Base-by-base conservation (phyloP, 2,888 invertebrate genomes). In the Cetonia aurata region DNA sequence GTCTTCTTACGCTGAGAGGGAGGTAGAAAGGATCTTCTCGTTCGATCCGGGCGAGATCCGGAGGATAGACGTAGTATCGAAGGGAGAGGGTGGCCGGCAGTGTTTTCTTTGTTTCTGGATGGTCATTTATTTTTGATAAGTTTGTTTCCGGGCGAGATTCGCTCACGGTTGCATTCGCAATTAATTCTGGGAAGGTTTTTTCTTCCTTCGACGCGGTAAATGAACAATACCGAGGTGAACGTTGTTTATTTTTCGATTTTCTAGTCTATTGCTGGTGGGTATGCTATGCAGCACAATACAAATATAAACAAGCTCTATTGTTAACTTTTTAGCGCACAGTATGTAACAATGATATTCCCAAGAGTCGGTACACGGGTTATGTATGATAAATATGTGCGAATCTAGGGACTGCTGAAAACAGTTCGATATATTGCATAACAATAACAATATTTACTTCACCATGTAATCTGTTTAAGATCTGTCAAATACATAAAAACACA, bases 51-150 rank as follows among this genome's bases (percentile, higher is more conserved):
- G 10, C 15, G 37, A 65, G 37, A 33, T 17, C 33, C 50, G 50
- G 50, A 50, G 62, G 37, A 15, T 50, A 10, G 8, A 17, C 3
- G 25, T 12, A n/a, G n/a, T n/a, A 19, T 52, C 17, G 50, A 50
- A 65, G 37, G 37, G 50, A 42, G 31, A 25, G 25, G 17, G 10
- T 12, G 17, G 52, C 1, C 10, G 37, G 31, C 33, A n/a, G 37
- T 41, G 37, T 52, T 65, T 65, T 52, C 62, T 65, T 65, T 65
- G 62, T 65, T 65, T 65, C 17, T 17, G 33, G 62, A 17, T n/a
- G 50, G 50, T 65, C 52, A 65, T 65, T 65, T 65, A 65, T 65
- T 65, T 65, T 65, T 65, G 50, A 65, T 65, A 65, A 50, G 62
- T 37, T 65, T 52, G 52, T 65, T 65, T 50, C 62, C 48, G 62